A percentile compares a stretch with the other conserved stretches of the same genome.
Conservation (phyloP, 2,888 invertebrate species). For the Cerastoderma edule region DNA sequence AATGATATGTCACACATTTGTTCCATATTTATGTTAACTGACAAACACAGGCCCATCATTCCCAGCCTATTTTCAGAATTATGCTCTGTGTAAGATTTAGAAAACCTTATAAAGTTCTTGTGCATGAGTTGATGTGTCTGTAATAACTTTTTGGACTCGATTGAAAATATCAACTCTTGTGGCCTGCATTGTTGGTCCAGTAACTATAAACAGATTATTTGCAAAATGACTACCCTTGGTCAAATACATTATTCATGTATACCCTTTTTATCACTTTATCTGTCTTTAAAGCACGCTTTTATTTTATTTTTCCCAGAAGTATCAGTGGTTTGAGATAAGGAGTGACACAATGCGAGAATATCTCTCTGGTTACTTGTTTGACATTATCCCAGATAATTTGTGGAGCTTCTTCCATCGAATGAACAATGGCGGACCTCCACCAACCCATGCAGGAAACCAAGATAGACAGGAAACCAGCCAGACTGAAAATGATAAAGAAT, state of each 20-base stretch:
- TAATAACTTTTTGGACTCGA: too few species aligned
- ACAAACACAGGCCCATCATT: too few species aligned
- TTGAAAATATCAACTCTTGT: too few species aligned
- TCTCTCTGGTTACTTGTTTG: constrained; percentile 8
- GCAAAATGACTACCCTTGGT: too few species aligned
- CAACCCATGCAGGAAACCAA: neutral
- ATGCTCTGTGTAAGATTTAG: too few species aligned
- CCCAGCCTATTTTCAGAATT: too few species aligned
- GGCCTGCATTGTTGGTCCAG: too few species aligned
- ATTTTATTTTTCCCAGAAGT: neutral
- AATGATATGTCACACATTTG: too few species aligned
- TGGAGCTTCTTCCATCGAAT: neutral
- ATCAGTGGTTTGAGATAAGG: neutral
- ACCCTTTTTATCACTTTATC: neutral
- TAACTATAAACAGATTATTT: too few species aligned
- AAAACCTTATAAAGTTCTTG: too few species aligned
- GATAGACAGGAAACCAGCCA: neutral
- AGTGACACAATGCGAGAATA: constrained; percentile 1
- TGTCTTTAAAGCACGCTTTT: neutral
- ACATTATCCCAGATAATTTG: constrained; percentile 18
- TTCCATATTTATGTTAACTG: too few species aligned
- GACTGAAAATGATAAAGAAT: neutral
- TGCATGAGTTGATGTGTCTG: too few species aligned
- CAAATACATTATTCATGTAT: neutral
- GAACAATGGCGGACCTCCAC: neutral